A percentile compares a stretch with the other conserved stretches of the same genome.
Evolutionary conservation across 2,113 vertebrate genomes (phyloP).

Genomic region (Turdus rufiventris): DNA sequence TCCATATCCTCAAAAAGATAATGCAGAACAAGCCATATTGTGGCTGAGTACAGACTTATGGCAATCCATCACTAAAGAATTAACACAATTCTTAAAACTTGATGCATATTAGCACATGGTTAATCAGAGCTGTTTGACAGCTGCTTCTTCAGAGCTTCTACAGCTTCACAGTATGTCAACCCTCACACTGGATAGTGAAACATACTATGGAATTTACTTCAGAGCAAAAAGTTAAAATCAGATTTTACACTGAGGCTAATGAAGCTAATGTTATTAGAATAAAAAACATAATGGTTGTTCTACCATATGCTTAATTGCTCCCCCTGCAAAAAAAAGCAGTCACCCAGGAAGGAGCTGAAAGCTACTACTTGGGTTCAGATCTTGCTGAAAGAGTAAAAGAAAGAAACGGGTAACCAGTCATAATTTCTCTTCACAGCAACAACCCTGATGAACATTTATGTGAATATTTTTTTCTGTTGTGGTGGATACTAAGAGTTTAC

Average conservation of each 20-base stretch:
- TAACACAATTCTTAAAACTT: not conserved
- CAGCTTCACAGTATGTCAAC: not conserved
- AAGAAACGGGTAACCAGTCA: not conserved
- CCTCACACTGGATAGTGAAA: not conserved
- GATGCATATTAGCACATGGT: not conserved
- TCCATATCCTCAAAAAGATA: not conserved
- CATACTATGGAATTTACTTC: not conserved
- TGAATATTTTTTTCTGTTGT: not conserved
- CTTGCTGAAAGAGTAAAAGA: not conserved
- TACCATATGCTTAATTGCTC: not conserved
- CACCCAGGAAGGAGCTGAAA: not conserved
- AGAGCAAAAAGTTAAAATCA: not conserved
- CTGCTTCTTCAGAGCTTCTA: not conserved
- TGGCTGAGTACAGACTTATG: not conserved
- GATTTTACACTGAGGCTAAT: not conserved
- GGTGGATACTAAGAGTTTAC: not conserved
- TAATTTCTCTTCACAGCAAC: not conserved
- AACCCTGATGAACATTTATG: not conserved
- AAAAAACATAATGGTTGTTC: not conserved
- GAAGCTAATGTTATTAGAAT: not conserved
- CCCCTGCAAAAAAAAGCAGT: not conserved
- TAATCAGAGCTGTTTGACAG: not conserved
- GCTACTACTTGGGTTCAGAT: not conserved
- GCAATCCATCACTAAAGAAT: not conserved
- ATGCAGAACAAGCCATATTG: not conserved